Evolutionary conservation across 2,113 vertebrate genomes (phyloP).

Genomic region (Promerops cafer): DNA sequence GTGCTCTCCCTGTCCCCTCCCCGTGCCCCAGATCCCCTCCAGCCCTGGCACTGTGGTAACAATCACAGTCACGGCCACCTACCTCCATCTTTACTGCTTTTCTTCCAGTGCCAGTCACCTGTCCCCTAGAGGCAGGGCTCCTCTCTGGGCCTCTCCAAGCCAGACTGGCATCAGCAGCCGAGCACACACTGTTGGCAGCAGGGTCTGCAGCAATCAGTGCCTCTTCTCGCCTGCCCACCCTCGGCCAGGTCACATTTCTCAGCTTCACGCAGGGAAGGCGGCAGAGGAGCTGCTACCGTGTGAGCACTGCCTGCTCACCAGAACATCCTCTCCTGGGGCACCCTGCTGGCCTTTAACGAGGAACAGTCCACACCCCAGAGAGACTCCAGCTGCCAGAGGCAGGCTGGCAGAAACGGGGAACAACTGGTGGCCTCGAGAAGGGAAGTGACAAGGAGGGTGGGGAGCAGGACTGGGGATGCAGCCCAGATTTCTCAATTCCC

Average conservation of each 20-base stretch:
- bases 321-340: neutral
- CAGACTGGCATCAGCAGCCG: rapidly evolving
- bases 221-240: neutral
- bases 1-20: neutral
- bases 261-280: rapidly evolving
- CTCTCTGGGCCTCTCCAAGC: neutral
- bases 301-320: neutral
- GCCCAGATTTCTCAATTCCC: conserved; percentile 22
- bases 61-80: neutral
- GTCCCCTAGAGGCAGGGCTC: neutral
- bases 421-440: neutral
- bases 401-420: neutral
- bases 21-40: neutral
- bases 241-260: neutral
- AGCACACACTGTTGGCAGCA: neutral
- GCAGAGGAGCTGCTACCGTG: rapidly evolving
- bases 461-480: neutral
- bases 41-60: neutral
- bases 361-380: neutral
- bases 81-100: neutral
- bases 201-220: neutral
- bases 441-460: neutral
- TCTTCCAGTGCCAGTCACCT: neutral
- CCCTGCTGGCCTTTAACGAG: neutral
- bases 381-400: neutral